Base-by-base conservation (phyloP, 2,797 vertebrate genomes). In the Phrynocephalus vlangalii region DNA sequence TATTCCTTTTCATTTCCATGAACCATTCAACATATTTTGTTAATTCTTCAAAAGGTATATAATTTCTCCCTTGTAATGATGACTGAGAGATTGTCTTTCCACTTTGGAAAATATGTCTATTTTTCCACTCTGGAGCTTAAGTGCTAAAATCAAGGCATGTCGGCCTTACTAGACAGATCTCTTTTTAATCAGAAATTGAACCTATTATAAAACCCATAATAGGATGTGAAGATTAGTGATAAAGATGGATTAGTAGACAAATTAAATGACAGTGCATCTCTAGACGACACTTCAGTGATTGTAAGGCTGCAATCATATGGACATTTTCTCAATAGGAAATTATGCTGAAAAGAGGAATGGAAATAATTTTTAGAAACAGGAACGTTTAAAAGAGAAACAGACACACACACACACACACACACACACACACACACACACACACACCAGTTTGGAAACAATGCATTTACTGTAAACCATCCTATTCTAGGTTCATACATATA, bases 1-100 rank as follows among this genome's bases (percentile, higher is more conserved):
- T 70, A 20, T 2, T 79, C 24, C 3, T 56, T 3, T 3, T 89
- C 85, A 38, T 77, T 18, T 85, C 44, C 6, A 66, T 76, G 84
- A 86, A 85, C 60, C 15, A 30, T n/a, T 81, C 89, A 92, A 75
- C 0, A 18, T 24, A 77, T 88, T 86, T 60, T 82, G 9, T 18
- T 91, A 22, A 71, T 86, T 88, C 68, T 93, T 88, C 78, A 85
- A 84, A 2, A 52, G 5, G 15, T 30, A 9, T 0, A 0, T 2
- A 79, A 24, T 1, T 86, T 87, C 72, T 83, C 0, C 56, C 82
- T 52, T 89, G 79, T 88, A 86, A 92, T 81, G 86, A 79, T 68
- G 72, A 71, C 56, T 71, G 8, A 83, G 38, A 60, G 0, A 0
- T 15, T 85, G 33, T 26, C n/a, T 72, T 7, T 70, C 33, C 81